phyloP scores from a whole-genome alignment of 2,888 invertebrate genomes.

The Ochropacha duplaris region DNA sequence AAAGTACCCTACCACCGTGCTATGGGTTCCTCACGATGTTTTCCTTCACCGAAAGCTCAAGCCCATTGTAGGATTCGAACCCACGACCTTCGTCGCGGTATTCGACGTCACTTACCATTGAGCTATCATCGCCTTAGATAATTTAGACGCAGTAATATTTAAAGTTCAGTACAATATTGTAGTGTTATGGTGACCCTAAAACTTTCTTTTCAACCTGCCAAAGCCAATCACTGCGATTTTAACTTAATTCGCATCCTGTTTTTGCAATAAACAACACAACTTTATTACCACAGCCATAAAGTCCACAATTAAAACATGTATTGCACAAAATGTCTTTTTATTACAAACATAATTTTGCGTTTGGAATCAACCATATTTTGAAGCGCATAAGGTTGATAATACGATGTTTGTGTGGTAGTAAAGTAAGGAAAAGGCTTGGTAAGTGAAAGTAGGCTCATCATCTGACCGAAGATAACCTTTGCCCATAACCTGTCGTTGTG shows the following conservation, averaged over 20 bases:
- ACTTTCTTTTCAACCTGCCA: constrained; percentile 6
- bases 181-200: neutral
- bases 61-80: no score
- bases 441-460: constrained; percentile 77
- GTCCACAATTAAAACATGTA: constrained; percentile 30
- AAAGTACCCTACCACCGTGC: no score
- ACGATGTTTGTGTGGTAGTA: constrained; percentile 8
- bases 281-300: constrained; percentile 28
- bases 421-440: constrained; percentile 40
- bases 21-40: no score
- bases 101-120: no score
- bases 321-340: constrained; percentile 19
- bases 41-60: no score
- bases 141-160: neutral
- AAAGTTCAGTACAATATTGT: neutral
- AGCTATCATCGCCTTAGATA: neutral
- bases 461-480: constrained; percentile 70
- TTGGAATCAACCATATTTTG: neutral
- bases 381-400: constrained; percentile 23
- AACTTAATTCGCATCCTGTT: constrained; percentile 5
- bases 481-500: constrained; percentile 65
- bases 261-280: constrained; percentile 21
- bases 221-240: constrained; percentile 4
- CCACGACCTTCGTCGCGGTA: no score
- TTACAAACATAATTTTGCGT: neutral